Conservation (phyloP, 2,797 vertebrate species). For the Alauda arvensis region DNA sequence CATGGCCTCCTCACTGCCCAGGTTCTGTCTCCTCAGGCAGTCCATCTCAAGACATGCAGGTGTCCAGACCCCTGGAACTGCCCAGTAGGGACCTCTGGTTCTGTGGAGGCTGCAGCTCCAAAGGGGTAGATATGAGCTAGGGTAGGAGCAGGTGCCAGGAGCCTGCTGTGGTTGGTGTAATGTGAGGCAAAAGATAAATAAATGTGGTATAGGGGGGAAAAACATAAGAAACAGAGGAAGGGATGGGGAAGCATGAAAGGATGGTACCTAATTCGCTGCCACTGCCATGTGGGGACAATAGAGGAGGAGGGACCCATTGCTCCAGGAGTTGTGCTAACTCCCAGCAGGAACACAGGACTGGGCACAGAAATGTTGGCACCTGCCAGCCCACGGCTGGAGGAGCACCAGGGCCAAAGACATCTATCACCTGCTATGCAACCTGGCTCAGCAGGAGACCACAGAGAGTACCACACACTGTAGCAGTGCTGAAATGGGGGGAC, state of each 20-base stretch:
- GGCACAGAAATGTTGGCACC: not conserved
- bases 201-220: rapidly evolving
- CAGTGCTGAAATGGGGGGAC: not conserved
- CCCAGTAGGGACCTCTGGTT: not conserved
- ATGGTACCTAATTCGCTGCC: not conserved
- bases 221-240: not conserved
- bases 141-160: not conserved
- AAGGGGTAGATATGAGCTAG: not conserved
- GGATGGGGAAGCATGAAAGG: not conserved
- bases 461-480: not conserved
- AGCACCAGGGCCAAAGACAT: not conserved
- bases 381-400: not conserved
- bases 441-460: rapidly evolving
- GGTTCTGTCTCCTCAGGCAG: no score
- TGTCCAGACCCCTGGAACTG: not conserved
- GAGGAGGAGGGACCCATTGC: not conserved
- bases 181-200: not conserved
- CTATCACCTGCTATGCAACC: not conserved
- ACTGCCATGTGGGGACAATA: rapidly evolving
- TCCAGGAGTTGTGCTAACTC: not conserved
- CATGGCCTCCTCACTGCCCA: not conserved
- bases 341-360: not conserved
- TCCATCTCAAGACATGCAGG: not conserved
- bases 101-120: not conserved
- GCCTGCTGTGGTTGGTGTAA: rapidly evolving